Base-by-base conservation (phyloP, 1,140 invertebrate species). In the Schlechtendalia chinensis region DNA sequence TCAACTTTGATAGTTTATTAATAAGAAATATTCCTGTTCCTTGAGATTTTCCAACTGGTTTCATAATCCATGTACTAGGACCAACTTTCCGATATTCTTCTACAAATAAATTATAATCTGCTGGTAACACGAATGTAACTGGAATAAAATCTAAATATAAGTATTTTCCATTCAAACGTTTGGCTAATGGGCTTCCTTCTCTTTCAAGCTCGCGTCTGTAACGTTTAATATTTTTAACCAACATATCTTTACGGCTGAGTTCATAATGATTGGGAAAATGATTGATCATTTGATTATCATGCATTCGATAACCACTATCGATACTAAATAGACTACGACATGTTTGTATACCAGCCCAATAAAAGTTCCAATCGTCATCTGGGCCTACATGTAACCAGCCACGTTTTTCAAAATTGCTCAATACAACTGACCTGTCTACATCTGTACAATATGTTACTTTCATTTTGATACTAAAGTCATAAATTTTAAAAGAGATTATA, bases 291-390 rank as follows among this genome's bases (percentile, higher is more conserved):
- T 97, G 95, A 87, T 95, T 94, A 86, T 97, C 96, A 83, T 91
- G 91, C 90, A 97, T 92, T 63, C 96, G 88, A 85, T 96, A 97
- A 19, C 95, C 94, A 84, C 91, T 94, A 84, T 97, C 96, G 3
- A 96, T 92, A 85, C 95, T 96, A 84, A 97, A 98, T 79, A 98
- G 90, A 84, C 91, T 95, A 75, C 95, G 88, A 83, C 95, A 95
- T 5, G 93, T 96, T 84, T 93, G 92, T 17, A 95, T 95, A 17
- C 92, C 93, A 1, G 95, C 94, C 96, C 96, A 98, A 86, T 97
- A 97, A 85, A 97, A 96, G 86, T 97, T 96, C 96, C 96, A 98
- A 84, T 97, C 95, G 85, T 98, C 96, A 83, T 97, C 95, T 1
- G 93, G 91, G 24, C 91, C 91, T 14, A 97, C 96, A 87, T 95